A percentile compares a stretch with the other conserved stretches of the same genome.
These are phyloP conservation scores for Erannis defoliaria DNA, from an alignment of 2,888 invertebrate species.

Conservation along the genomic window DNA sequence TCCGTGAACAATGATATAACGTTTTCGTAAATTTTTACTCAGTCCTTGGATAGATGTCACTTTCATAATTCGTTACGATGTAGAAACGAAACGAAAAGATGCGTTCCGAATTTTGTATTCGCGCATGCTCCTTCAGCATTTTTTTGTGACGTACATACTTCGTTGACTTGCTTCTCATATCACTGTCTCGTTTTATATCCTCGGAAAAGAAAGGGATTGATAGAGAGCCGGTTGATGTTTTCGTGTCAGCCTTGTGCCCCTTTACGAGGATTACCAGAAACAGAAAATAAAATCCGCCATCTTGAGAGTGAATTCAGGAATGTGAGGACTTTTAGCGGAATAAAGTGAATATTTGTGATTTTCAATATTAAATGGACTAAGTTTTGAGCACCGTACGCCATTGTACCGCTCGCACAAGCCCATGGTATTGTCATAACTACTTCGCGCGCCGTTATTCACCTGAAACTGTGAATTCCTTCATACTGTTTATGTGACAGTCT, in stretches of 20 bases:
- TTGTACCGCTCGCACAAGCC: conserved; percentile 59
- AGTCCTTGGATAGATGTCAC: background rate
- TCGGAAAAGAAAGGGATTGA: conserved; percentile 78
- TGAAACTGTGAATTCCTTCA: conserved; percentile 79
- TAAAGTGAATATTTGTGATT: conserved; percentile 79
- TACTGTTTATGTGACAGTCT: conserved; percentile 84
- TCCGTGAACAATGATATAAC: too few relatives aligned
- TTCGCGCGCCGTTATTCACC: conserved; percentile 66
- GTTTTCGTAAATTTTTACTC: background rate
- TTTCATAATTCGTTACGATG: background rate
- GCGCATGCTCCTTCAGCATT: conserved; percentile 81
- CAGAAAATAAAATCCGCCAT: conserved; percentile 87
- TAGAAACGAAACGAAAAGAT: conserved; percentile 56
- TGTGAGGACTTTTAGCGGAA: conserved; percentile 84
- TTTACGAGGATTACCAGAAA: conserved; percentile 86
- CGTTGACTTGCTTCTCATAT: conserved; percentile 75
- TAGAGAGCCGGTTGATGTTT: conserved; percentile 85
- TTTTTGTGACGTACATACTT: conserved; percentile 69
- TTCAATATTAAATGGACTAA: conserved; percentile 81
- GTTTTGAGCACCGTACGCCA: conserved; percentile 66
- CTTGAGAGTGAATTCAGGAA: conserved; percentile 89
- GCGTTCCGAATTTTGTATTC: conserved; percentile 70
- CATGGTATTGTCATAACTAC: conserved; percentile 64
- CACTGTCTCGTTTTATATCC: conserved; percentile 72
- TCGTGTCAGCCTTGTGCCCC: conserved; percentile 87